Percentiles rank a stretch among this genome's conserved stretches.
Evolutionary conservation across 2,797 vertebrate genomes (phyloP).

Genomic region (Petrocephalus sullivani): DNA sequence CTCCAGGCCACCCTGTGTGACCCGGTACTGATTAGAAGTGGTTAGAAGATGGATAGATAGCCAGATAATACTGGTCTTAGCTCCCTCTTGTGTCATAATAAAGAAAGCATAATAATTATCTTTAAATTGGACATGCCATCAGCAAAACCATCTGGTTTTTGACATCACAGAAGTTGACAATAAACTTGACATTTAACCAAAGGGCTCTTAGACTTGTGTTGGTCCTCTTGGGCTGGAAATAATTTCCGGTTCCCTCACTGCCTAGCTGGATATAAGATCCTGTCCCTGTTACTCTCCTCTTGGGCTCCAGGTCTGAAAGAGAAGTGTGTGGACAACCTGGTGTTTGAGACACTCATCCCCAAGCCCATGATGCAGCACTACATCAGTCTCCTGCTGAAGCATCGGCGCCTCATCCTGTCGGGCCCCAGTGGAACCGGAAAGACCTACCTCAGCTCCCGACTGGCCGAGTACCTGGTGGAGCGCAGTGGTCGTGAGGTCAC

Average conservation of each 20-base stretch:
- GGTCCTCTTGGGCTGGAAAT: not conserved
- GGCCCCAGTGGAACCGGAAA: constrained; percentile 95
- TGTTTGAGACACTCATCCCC: constrained; percentile 93
- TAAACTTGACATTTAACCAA: not conserved
- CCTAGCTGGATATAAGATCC: not conserved
- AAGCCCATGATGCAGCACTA: constrained; percentile 99
- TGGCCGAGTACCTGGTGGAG: constrained; percentile 94
- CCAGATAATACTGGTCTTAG: not conserved
- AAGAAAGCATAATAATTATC: not conserved
- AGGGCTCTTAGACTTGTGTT: constrained; percentile 20
- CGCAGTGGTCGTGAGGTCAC: constrained; percentile 85
- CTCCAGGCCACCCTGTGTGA: not conserved
- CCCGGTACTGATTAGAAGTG: not conserved
- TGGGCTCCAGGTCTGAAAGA: constrained; percentile 81
- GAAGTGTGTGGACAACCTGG: constrained; percentile 92
- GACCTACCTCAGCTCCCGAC: constrained; percentile 85
- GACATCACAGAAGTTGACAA: not conserved
- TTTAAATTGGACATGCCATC: not conserved
- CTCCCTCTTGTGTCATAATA: not conserved
- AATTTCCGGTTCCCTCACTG: not conserved
- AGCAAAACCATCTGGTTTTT: not conserved
- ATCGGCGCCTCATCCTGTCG: constrained; percentile 85
- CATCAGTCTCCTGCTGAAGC: constrained; percentile 91
- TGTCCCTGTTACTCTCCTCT: not conserved
- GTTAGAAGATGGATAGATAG: not conserved